A percentile compares a stretch with the other conserved stretches of the same genome.
phyloP scores from a whole-genome alignment of 2,888 invertebrate species.

The Cantharis nigra region DNA sequence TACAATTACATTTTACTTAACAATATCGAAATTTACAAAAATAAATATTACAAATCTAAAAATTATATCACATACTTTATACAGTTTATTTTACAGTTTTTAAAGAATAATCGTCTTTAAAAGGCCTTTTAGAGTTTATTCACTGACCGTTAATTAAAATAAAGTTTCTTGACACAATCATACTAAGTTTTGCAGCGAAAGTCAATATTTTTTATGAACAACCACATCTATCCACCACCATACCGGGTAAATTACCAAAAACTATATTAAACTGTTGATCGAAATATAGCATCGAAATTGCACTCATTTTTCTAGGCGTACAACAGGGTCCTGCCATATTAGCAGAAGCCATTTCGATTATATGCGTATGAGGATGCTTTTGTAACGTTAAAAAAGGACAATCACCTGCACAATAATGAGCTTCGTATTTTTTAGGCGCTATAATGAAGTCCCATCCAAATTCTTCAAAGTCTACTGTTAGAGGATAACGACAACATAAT shows the following conservation, averaged over 20 bases:
- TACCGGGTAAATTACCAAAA: constrained; percentile 85
- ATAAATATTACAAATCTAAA: constrained; percentile 33
- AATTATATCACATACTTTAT: constrained; percentile 33
- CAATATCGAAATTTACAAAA: constrained; percentile 30
- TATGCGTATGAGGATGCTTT: constrained; percentile 85
- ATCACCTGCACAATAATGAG: constrained; percentile 95
- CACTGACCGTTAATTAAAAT: background rate
- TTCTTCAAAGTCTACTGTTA: constrained; percentile 90
- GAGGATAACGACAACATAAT: constrained; percentile 91
- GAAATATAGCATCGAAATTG: constrained; percentile 91
- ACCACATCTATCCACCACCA: constrained; percentile 93
- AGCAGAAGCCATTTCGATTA: constrained; percentile 79
- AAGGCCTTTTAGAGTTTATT: background rate
- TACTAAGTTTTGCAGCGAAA: background rate
- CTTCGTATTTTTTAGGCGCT: constrained; percentile 92
- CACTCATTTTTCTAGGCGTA: constrained; percentile 84
- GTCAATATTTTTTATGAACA: constrained; percentile 70
- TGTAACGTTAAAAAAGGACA: constrained; percentile 88
- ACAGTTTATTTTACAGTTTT: constrained; percentile 27
- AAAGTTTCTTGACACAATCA: background rate
- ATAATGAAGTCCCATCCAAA: constrained; percentile 99
- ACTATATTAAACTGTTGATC: constrained; percentile 87
- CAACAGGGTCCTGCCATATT: constrained; percentile 88
- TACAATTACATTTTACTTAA: constrained; percentile 21
- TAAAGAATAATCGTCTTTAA: background rate